Percentiles rank a stretch among this genome's conserved stretches.
Conservation (phyloP, 2,797 vertebrate genomes). For the Karalla daura region DNA sequence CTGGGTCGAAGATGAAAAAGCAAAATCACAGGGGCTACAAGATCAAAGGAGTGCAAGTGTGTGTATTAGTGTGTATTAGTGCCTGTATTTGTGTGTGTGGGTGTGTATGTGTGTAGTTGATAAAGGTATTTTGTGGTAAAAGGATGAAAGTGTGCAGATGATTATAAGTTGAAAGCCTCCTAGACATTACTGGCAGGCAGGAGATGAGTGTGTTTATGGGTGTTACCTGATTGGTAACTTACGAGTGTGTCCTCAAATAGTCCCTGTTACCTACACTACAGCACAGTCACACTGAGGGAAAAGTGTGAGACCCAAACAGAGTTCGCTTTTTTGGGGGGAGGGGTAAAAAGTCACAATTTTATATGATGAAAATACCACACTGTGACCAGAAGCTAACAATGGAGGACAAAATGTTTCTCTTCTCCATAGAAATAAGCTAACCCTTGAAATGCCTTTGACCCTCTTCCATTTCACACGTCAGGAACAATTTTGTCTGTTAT, state of each 20-base stretch:
- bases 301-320: not conserved
- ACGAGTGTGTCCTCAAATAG: conserved; percentile 41
- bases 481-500: not conserved
- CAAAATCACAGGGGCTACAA: conserved; percentile 44
- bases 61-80: conserved; percentile 23
- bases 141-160: conserved; percentile 57
- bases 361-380: conserved; percentile 1
- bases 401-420: not conserved
- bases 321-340: not conserved
- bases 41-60: conserved; percentile 49
- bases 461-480: not conserved
- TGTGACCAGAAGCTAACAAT: not conserved
- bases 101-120: conserved; percentile 16
- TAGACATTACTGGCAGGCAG: conserved; percentile 47
- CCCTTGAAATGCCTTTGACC: not conserved
- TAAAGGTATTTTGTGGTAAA: conserved; percentile 57
- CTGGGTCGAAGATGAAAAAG: conserved; percentile 69
- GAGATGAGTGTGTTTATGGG: conserved; percentile 44
- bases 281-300: not conserved
- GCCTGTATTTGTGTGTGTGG: conserved; percentile 18
- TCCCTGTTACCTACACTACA: conserved; percentile 29
- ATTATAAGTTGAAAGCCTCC: conserved; percentile 52
- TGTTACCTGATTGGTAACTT: conserved; percentile 51
- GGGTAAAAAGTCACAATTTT: conserved; percentile 10
- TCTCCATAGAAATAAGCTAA: not conserved